Evolutionary conservation across 2,113 vertebrate species (phyloP).

Genomic region (Oceanites oceanicus): DNA sequence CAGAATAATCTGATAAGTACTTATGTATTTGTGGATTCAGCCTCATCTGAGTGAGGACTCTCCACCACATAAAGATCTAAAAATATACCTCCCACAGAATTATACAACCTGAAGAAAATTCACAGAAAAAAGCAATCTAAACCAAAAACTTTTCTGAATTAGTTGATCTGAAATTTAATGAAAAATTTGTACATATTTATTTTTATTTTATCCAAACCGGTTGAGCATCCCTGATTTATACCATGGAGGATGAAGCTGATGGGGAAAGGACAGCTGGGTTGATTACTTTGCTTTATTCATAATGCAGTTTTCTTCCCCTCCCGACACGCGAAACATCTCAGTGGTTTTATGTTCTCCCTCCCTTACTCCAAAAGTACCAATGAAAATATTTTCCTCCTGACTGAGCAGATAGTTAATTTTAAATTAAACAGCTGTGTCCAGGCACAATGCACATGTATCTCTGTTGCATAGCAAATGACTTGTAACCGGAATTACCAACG

Average conservation of each 20-base stretch:
- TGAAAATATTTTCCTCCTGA: neutral
- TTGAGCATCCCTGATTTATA: neutral
- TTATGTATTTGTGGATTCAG: neutral
- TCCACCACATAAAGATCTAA: neutral
- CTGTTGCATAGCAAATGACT: neutral
- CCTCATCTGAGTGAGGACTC: neutral
- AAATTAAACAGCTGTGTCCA: conserved; percentile 28
- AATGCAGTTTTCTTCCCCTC: neutral
- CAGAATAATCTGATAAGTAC: neutral
- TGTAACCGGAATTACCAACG: neutral
- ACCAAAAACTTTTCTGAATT: neutral
- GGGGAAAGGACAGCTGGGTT: neutral
- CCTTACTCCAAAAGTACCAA: neutral
- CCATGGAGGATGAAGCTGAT: neutral
- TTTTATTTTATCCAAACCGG: neutral
- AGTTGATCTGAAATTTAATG: neutral
- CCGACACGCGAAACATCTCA: neutral
- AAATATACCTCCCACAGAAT: neutral
- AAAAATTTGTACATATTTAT: neutral
- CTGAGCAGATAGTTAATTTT: conserved; percentile 18
- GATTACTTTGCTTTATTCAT: conserved; percentile 4
- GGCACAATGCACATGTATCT: neutral
- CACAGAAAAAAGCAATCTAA: neutral
- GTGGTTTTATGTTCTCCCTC: neutral
- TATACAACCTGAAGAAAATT: neutral